Conservation (phyloP, 1,140 invertebrate species). For the Globodera rostochiensis region DNA sequence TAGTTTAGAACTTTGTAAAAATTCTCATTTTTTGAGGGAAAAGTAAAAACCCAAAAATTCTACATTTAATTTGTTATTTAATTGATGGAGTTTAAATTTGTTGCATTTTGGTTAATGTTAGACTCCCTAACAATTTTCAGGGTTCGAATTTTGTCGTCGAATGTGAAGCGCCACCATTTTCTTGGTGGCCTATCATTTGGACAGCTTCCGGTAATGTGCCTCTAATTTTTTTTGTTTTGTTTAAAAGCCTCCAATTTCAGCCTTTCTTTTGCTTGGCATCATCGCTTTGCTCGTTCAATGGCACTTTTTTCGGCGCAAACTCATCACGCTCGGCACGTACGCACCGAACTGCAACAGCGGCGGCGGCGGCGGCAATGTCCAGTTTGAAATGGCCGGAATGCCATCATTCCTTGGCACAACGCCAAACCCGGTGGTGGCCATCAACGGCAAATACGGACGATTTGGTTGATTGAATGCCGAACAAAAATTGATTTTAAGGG, state of each 20-base stretch:
- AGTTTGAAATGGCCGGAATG: conserved; percentile 7
- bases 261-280: background rate
- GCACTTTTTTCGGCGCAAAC: conserved; percentile 16
- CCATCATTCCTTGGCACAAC: conserved; percentile 12
- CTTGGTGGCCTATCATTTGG: conserved; percentile 8
- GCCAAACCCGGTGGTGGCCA: conserved; percentile 1
- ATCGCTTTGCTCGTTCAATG: conserved; percentile 14
- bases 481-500: no score
- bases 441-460: background rate
- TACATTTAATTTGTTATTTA: no score
- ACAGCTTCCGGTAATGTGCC: background rate
- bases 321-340: conserved; percentile 14
- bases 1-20: no score
- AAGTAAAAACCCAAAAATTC: no score
- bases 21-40: no score
- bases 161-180: conserved; percentile 8
- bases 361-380: background rate
- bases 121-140: background rate
- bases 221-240: background rate
- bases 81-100: no score
- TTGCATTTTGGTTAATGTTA: no score
- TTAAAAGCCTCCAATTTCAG: background rate
- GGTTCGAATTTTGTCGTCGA: background rate
- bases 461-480: background rate
- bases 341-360: background rate